These are phyloP conservation scores for Leptinotarsa haldemani DNA, from an alignment of 2,888 invertebrate genomes.

Conservation along the genomic window DNA sequence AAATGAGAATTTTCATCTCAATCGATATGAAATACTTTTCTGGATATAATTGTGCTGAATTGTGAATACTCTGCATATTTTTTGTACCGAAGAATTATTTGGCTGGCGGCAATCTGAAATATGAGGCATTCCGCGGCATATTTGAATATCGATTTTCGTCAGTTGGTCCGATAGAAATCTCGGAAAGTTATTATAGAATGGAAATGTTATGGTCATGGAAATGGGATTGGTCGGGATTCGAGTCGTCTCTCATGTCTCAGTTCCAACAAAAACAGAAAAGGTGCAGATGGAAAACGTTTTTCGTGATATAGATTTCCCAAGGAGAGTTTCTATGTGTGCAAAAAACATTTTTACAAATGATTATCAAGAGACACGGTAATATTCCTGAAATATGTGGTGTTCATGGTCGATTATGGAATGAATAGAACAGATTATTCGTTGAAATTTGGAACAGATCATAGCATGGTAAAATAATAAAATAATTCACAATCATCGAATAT, in stretches of 20 bases:
- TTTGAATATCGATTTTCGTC: conserved; percentile 1
- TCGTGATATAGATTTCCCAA: too few species aligned
- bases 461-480: too few species aligned
- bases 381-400: too few species aligned
- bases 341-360: too few species aligned
- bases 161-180: background rate
- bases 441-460: too few species aligned
- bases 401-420: too few species aligned
- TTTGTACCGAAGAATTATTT: conserved; percentile 2
- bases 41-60: conserved; percentile 14
- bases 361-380: too few species aligned
- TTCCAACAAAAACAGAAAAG: too few species aligned
- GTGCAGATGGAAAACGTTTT: too few species aligned
- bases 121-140: background rate
- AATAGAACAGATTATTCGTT: too few species aligned
- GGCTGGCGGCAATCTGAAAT: background rate
- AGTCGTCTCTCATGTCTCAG: background rate
- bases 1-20: background rate
- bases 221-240: background rate
- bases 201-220: background rate
- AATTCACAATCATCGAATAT: too few species aligned
- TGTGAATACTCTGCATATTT: conserved; percentile 14
- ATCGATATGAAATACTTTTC: background rate
- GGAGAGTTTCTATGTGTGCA: too few species aligned
- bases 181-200: background rate